phyloP scores from a whole-genome alignment of 2,113 vertebrate genomes.

The Upupa epops region DNA sequence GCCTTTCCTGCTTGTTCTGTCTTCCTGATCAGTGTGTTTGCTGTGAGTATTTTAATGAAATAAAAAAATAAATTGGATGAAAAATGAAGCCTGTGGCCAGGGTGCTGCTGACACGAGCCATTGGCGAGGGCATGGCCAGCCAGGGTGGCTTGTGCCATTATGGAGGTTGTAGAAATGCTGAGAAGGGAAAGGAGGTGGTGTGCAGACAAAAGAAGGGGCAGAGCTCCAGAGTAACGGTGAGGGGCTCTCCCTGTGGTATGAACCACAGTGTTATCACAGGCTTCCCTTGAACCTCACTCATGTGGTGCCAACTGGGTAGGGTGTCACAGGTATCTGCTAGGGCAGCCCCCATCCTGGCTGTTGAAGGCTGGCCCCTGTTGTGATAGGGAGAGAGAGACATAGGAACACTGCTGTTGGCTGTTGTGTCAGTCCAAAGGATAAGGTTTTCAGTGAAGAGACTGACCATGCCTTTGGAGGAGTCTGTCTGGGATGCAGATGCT shows the following conservation, averaged over 20 bases:
- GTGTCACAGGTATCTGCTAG: background rate
- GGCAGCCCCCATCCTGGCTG: background rate
- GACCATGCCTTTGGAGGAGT: background rate
- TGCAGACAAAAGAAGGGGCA: background rate
- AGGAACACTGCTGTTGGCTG: accelerated
- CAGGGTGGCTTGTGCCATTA: background rate
- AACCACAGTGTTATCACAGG: background rate
- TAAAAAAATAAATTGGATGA: background rate
- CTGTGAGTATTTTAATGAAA: conserved; percentile 4
- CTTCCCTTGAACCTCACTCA: background rate
- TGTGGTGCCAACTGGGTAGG: background rate
- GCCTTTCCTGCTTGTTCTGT: background rate
- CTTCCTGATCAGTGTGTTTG: conserved; percentile 23
- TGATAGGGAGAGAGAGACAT: background rate
- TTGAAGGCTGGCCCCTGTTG: background rate
- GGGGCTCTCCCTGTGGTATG: background rate
- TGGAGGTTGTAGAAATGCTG: background rate
- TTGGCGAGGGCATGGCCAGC: background rate
- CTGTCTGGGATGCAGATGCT: background rate
- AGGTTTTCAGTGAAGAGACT: background rate
- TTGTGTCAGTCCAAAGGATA: background rate
- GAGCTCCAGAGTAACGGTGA: background rate
- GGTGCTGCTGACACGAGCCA: background rate
- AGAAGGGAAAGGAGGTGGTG: background rate
- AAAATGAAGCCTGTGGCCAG: background rate